phyloP scores from a whole-genome alignment of 2,113 vertebrate species.

The Apteryx mantelli region DNA sequence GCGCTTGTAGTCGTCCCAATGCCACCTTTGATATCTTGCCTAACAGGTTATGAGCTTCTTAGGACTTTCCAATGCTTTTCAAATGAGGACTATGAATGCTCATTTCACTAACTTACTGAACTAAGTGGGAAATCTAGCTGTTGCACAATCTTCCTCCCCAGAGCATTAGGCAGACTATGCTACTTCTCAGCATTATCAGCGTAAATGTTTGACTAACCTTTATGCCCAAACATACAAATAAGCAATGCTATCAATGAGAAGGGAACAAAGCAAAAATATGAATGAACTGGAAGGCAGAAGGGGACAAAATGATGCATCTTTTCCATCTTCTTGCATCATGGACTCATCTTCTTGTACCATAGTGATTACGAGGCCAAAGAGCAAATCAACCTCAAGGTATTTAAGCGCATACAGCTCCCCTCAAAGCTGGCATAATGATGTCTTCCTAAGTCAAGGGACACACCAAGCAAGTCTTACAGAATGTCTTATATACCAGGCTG shows the following conservation, averaged over 20 bases:
- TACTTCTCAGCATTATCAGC: background rate
- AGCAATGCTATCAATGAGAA: conserved; percentile 28
- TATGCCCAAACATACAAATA: conserved; percentile 31
- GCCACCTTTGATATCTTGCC: background rate
- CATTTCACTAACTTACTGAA: background rate
- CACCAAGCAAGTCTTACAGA: background rate
- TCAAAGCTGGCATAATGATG: background rate
- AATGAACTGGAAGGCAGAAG: background rate
- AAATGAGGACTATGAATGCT: background rate
- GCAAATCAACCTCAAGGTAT: conserved; percentile 50
- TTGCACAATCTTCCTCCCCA: conserved; percentile 31
- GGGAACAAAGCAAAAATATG: conserved; percentile 32
- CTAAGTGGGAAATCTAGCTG: conserved; percentile 20
- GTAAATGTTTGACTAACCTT: background rate
- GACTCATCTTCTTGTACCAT: background rate
- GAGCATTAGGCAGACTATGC: conserved; percentile 12
- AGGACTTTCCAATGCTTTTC: background rate
- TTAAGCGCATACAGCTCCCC: conserved; percentile 1
- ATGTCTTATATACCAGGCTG: background rate
- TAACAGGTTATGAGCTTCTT: conserved; percentile 13
- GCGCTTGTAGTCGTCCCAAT: background rate
- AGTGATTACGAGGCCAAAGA: conserved; percentile 16
- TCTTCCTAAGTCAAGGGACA: background rate
- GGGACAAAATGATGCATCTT: background rate
- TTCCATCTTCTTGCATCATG: background rate